Evolutionary conservation across 2,113 vertebrate species (phyloP).

Genomic region (Puffinus mauretanicus): DNA sequence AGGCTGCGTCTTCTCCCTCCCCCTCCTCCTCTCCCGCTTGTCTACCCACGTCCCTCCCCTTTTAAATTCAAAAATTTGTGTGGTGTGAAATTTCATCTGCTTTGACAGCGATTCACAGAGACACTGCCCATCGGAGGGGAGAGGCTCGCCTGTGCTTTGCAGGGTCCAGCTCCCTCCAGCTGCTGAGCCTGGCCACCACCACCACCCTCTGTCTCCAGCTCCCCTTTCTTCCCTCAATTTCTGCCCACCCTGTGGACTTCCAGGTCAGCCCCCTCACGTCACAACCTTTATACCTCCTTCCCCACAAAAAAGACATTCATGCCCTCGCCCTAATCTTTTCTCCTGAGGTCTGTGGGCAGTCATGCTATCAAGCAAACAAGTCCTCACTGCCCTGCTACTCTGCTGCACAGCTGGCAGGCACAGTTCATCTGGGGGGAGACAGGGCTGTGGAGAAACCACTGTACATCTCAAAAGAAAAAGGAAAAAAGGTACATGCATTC

Average conservation of each 20-base stretch:
- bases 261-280: not conserved
- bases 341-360: not conserved
- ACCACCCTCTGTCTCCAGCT: not conserved
- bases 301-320: not conserved
- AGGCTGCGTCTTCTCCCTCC: constrained; percentile 20
- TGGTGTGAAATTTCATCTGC: constrained; percentile 42
- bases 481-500: not conserved
- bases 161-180: not conserved
- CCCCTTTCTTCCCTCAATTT: not conserved
- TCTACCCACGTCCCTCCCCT: constrained; percentile 26
- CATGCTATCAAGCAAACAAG: not conserved
- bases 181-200: rapidly evolving
- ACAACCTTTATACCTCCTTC: not conserved
- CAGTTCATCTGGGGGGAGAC: not conserved
- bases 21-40: not conserved
- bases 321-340: not conserved
- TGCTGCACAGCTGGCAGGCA: not conserved
- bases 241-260: not conserved
- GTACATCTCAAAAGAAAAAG: rapidly evolving
- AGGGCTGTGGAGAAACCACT: not conserved
- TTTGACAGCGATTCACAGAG: constrained; percentile 2
- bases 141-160: not conserved
- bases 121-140: not conserved
- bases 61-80: constrained; percentile 42
- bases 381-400: not conserved